These are phyloP conservation scores for Odontamblyopus lacepedii DNA, from an alignment of 2,797 vertebrate species.

Conservation along the genomic window DNA sequence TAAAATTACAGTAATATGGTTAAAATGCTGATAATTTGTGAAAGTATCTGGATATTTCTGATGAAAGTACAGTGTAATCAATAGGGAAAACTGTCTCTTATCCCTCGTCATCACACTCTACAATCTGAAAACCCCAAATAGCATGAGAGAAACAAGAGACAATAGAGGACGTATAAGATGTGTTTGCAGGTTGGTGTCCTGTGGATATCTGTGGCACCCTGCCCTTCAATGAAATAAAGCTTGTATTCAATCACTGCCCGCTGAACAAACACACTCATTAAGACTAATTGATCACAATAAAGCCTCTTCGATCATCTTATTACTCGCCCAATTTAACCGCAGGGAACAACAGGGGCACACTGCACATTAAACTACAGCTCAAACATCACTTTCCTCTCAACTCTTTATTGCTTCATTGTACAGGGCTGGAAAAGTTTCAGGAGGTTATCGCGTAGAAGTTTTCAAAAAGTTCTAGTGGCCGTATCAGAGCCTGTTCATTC, in stretches of 20 bases:
- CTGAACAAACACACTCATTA: slow-evolving; percentile 63
- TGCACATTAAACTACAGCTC: slow-evolving; percentile 20
- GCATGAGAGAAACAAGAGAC: background rate
- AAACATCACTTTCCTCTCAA: too few relatives aligned
- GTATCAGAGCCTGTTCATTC: background rate
- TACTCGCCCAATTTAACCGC: slow-evolving; percentile 50
- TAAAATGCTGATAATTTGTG: too few relatives aligned
- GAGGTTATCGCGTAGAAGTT: slow-evolving; percentile 5
- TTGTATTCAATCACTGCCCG: slow-evolving; percentile 57
- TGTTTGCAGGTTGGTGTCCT: slow-evolving; percentile 32
- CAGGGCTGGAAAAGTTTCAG: slow-evolving; percentile 9
- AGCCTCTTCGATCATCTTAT: slow-evolving; percentile 49
- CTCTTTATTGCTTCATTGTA: slow-evolving; percentile 5
- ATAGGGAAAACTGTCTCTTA: too few relatives aligned
- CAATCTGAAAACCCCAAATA: background rate
- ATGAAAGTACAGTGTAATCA: too few relatives aligned
- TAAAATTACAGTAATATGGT: too few relatives aligned
- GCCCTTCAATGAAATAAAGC: slow-evolving; percentile 57
- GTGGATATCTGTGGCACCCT: slow-evolving; percentile 30
- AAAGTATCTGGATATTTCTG: too few relatives aligned
- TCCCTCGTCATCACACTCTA: too few relatives aligned
- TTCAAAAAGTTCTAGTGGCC: background rate
- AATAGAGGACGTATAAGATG: slow-evolving; percentile 13
- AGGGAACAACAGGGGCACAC: slow-evolving; percentile 45
- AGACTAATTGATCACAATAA: slow-evolving; percentile 53